A percentile compares a stretch with the other conserved stretches of the same genome.
Conservation (phyloP, 2,113 vertebrate genomes). For the Scopus umbretta region DNA sequence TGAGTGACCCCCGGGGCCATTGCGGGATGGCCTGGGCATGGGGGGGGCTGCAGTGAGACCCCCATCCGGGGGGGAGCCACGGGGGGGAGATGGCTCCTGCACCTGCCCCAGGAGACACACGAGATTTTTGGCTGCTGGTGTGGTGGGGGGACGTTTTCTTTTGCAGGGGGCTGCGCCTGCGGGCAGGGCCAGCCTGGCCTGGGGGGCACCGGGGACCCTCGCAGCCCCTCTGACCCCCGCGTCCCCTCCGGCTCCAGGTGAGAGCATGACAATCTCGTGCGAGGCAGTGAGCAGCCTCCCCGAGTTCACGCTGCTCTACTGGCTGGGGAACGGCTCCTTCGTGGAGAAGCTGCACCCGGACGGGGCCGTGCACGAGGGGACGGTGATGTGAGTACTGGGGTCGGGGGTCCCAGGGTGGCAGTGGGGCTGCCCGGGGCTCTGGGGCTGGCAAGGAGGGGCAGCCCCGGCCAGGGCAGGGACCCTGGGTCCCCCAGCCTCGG, state of each 20-base stretch:
- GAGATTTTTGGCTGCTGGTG: background rate
- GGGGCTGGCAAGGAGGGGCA: background rate
- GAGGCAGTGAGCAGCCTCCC: background rate
- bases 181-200: background rate
- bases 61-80: background rate
- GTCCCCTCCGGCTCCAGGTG: accelerated
- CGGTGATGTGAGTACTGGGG: background rate
- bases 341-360: background rate
- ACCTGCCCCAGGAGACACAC: background rate
- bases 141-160: background rate
- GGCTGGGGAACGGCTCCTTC: background rate
- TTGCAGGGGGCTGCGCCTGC: background rate
- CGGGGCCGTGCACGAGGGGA: background rate
- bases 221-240: background rate
- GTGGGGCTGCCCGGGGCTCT: background rate
- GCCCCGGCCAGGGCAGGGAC: background rate
- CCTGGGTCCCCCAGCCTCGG: background rate
- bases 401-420: too few relatives aligned
- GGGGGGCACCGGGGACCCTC: too few relatives aligned
- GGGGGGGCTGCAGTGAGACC: background rate
- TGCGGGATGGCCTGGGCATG: background rate
- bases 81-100: background rate
- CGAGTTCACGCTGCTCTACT: background rate
- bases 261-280: background rate
- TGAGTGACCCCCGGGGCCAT: background rate